A percentile compares a stretch with the other conserved stretches of the same genome.
These are phyloP conservation scores for Gymnodraco acuticeps DNA, from an alignment of 2,797 vertebrate genomes.

Conservation along the genomic window DNA sequence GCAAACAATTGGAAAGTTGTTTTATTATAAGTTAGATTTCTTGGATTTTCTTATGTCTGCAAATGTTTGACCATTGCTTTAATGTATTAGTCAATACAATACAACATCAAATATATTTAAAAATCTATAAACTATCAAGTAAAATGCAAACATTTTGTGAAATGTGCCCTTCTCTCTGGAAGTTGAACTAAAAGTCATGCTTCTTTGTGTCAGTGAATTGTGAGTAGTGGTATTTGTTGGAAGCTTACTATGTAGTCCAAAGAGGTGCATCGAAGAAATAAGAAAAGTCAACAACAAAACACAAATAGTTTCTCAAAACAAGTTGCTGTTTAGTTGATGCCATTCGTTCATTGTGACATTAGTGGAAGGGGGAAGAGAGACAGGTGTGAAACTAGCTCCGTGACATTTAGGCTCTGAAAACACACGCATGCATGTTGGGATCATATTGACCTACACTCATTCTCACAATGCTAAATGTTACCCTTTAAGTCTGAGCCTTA, in stretches of 20 bases:
- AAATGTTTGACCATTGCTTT: no score
- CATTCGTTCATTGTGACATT: neutral
- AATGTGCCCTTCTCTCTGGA: neutral
- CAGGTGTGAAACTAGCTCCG: constrained; percentile 1
- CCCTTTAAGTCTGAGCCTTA: neutral
- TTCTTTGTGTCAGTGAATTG: neutral
- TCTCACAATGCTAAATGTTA: neutral
- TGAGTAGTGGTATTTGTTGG: neutral
- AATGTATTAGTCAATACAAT: no score
- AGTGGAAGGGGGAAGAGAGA: neutral
- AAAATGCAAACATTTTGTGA: no score
- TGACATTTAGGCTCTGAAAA: constrained; percentile 25
- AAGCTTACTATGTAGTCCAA: neutral
- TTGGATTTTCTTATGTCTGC: no score
- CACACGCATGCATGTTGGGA: neutral
- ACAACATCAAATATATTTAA: no score
- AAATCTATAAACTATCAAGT: no score
- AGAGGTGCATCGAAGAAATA: neutral
- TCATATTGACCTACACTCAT: neutral
- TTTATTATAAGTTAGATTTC: no score
- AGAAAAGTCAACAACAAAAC: neutral
- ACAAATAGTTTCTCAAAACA: no score
- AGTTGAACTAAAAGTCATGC: neutral
- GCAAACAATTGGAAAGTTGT: no score
- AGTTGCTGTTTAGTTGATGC: neutral